Conservation (phyloP, 1,140 invertebrate genomes). For the Oreohelix idahoensis region DNA sequence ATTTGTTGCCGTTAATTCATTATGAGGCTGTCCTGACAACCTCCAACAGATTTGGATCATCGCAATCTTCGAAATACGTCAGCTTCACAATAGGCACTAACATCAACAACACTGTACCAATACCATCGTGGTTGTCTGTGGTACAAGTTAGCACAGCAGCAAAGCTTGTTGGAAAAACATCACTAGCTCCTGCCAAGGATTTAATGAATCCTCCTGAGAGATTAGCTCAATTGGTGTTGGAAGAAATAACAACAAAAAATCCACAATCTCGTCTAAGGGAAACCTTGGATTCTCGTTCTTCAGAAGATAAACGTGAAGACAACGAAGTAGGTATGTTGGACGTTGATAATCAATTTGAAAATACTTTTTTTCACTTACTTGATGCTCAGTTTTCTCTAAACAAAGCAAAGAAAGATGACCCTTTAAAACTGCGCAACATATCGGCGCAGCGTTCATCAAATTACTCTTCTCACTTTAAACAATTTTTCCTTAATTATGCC, state of each 20-base stretch:
- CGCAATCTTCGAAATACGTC: neutral
- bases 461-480: neutral
- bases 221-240: neutral
- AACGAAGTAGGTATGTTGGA: neutral
- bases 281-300: no score
- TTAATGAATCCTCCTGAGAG: neutral
- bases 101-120: neutral
- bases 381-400: neutral
- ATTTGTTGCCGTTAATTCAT: neutral
- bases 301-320: neutral
- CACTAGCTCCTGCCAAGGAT: neutral
- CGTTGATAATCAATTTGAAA: neutral
- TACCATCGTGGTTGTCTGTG: neutral
- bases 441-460: neutral
- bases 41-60: neutral
- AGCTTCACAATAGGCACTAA: neutral
- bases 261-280: neutral
- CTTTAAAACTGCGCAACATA: neutral
- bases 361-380: neutral
- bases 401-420: neutral
- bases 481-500: neutral
- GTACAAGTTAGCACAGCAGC: neutral
- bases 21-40: conserved; percentile 1
- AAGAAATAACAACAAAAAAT: neutral
- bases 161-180: neutral